Percentiles rank a stretch among this genome's conserved stretches.
These are phyloP conservation scores for Omphaloscelis lunosa DNA, from an alignment of 2,888 invertebrate genomes.

Conservation along the genomic window DNA sequence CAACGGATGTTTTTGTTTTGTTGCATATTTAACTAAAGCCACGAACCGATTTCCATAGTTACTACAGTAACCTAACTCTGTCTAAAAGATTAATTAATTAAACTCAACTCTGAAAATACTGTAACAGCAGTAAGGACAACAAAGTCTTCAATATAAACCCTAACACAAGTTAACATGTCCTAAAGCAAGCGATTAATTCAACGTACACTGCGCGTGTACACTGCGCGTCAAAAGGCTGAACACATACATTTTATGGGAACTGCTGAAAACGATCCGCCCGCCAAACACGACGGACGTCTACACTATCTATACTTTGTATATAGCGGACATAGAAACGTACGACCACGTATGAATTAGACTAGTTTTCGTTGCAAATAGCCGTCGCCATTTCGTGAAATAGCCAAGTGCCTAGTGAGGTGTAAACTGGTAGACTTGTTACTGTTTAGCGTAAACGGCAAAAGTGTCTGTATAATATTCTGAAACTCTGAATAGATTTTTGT, in stretches of 20 bases:
- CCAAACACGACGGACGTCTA: slow-evolving; percentile 10
- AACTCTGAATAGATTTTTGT: background rate
- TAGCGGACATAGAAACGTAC: background rate
- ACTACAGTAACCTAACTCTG: background rate
- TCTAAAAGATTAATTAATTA: background rate
- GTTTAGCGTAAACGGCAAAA: background rate
- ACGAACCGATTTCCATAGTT: background rate
- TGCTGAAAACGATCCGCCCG: slow-evolving; percentile 24
- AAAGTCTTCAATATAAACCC: slow-evolving; percentile 16
- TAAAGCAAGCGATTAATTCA: slow-evolving; percentile 23
- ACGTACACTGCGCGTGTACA: background rate
- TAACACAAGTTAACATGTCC: background rate
- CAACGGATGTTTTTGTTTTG: background rate
- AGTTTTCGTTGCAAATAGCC: background rate
- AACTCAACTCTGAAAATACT: background rate
- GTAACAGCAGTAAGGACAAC: background rate
- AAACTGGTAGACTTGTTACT: too few relatives aligned
- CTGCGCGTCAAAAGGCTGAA: slow-evolving; percentile 4
- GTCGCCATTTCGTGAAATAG: background rate
- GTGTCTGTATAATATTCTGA: background rate
- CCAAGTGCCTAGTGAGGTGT: background rate
- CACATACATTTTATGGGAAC: slow-evolving; percentile 21
- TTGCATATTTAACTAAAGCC: background rate
- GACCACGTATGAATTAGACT: slow-evolving; percentile 12
- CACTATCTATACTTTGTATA: background rate